Conservation (phyloP, 1,140 invertebrate genomes). For the Copidosoma floridanum region DNA sequence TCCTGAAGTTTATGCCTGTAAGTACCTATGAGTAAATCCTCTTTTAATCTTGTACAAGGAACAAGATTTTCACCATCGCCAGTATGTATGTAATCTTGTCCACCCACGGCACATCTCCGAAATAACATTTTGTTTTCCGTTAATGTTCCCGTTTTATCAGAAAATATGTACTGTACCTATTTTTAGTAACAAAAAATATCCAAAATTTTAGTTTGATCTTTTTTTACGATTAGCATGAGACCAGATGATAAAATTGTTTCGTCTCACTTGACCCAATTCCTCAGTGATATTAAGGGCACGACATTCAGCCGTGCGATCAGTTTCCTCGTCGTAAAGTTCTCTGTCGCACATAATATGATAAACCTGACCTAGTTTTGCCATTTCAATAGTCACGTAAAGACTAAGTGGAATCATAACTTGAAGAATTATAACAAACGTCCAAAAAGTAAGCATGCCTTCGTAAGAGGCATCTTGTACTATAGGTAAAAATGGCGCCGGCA, state of each 20-base stretch:
- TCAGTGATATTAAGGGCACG: conserved; percentile 95
- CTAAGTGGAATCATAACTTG: conserved; percentile 98
- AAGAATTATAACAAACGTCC: conserved; percentile 92
- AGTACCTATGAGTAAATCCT: conserved; percentile 62
- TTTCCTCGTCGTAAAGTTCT: conserved; percentile 79
- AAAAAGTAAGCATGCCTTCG: conserved; percentile 88
- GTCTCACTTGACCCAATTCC: conserved; percentile 81
- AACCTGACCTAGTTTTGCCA: conserved; percentile 94
- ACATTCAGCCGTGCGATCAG: conserved; percentile 87
- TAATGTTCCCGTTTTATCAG: conserved; percentile 95
- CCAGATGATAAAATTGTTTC: no score
- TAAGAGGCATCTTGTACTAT: conserved; percentile 61
- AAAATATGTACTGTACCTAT: conserved; percentile 91
- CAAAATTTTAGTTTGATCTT: not conserved
- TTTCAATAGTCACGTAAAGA: conserved; percentile 94
- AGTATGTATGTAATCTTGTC: conserved; percentile 84
- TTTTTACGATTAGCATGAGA: not conserved
- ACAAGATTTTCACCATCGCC: conserved; percentile 63
- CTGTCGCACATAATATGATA: conserved; percentile 92
- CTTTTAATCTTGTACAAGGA: conserved; percentile 66
- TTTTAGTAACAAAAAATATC: not conserved
- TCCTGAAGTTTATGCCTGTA: conserved; percentile 70
- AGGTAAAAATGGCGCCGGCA: conserved; percentile 65
- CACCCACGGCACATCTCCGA: conserved; percentile 82
- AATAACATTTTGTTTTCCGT: conserved; percentile 99